These are phyloP conservation scores for Aleiodes testaceus DNA, from an alignment of 2,888 invertebrate species.

Conservation along the genomic window DNA sequence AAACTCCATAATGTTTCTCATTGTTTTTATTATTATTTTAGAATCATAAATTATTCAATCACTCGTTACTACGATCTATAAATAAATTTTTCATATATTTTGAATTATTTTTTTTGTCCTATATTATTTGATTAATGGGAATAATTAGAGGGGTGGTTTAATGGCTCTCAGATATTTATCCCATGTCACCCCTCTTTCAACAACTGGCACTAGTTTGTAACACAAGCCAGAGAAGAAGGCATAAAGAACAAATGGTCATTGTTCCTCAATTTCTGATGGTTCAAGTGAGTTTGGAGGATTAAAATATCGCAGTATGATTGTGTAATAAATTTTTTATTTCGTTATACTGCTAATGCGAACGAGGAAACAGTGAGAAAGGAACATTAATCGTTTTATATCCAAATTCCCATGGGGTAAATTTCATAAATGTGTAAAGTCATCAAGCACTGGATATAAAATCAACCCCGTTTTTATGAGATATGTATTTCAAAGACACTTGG, in stretches of 20 bases:
- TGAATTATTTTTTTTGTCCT: background rate
- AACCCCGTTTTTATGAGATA: conserved; percentile 14
- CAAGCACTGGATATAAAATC: background rate
- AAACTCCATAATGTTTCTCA: background rate
- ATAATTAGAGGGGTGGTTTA: conserved; percentile 21
- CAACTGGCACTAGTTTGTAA: conserved; percentile 8
- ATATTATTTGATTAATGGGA: conserved; percentile 10
- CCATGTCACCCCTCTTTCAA: background rate
- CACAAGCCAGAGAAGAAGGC: background rate
- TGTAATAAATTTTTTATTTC: too few relatives aligned
- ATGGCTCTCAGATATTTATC: conserved; percentile 23
- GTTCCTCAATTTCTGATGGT: background rate
- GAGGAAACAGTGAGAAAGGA: too few relatives aligned
- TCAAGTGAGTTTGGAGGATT: too few relatives aligned
- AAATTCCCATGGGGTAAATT: background rate
- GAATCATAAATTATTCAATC: conserved; percentile 1
- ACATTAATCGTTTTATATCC: too few relatives aligned
- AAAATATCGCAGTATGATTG: too few relatives aligned
- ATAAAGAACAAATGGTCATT: background rate
- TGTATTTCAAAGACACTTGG: conserved; percentile 18
- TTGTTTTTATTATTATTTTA: conserved; percentile 3
- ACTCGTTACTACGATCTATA: conserved; percentile 7
- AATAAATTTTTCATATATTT: background rate
- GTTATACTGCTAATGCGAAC: too few relatives aligned
- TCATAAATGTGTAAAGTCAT: background rate